phyloP scores from a whole-genome alignment of 2,113 vertebrate genomes.

The Solea solea region DNA sequence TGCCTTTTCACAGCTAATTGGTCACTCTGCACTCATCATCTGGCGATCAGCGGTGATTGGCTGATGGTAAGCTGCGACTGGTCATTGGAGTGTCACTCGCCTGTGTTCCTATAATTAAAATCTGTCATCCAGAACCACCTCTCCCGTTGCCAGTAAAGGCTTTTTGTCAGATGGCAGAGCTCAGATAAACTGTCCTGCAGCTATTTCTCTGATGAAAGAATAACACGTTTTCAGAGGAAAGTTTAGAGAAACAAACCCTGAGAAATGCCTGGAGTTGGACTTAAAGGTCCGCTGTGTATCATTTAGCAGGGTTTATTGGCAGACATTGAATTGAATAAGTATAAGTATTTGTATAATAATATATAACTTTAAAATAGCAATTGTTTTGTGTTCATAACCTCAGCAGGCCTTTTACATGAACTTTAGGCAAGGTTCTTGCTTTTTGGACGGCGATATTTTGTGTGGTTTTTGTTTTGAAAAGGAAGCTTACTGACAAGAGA shows the following conservation, averaged over 20 bases:
- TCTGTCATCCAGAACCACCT: conserved; percentile 83
- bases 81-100: conserved; percentile 80
- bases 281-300: no score
- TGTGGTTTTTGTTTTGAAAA: no score
- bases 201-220: conserved; percentile 56
- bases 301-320: no score
- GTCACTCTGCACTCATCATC: conserved; percentile 75
- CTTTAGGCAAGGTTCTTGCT: no score
- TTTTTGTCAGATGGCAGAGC: conserved; percentile 78
- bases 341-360: no score
- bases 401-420: no score
- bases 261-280: no score
- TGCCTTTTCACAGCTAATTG: conserved; percentile 77
- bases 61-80: conserved; percentile 75
- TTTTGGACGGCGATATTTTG: no score
- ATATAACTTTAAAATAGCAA: no score
- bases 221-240: conserved; percentile 37
- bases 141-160: conserved; percentile 76
- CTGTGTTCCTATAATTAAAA: conserved; percentile 84
- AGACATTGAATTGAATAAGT: no score
- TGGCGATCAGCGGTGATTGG: conserved; percentile 78
- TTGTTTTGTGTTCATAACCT: no score
- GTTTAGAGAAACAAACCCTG: conserved; percentile 29
- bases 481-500: no score
- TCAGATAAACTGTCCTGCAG: conserved; percentile 77